Percentiles rank a stretch among this genome's conserved stretches.
Evolutionary conservation across 2,888 invertebrate species (phyloP).

Genomic region (Ethmia dodecea): DNA sequence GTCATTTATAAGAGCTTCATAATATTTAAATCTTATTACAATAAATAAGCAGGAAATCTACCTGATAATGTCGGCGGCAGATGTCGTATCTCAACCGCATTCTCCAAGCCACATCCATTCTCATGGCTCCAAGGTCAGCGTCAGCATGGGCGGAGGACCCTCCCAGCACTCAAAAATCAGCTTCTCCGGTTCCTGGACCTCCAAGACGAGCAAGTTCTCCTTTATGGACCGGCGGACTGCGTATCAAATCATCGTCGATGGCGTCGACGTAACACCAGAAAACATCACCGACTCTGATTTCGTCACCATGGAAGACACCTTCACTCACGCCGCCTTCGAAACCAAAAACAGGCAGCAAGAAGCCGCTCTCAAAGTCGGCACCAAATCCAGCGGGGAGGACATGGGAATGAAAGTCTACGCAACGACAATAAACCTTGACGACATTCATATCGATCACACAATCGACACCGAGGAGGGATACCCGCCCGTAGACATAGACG

Average conservation of each 20-base stretch:
- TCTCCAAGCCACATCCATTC: no score
- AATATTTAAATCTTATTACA: no score
- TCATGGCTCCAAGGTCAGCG: neutral
- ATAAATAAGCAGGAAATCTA: neutral
- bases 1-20: no score
- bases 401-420: constrained; percentile 57
- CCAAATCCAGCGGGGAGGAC: constrained; percentile 19
- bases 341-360: constrained; percentile 43
- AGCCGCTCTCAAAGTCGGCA: constrained; percentile 2
- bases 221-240: constrained; percentile 47
- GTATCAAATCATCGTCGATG: constrained; percentile 38
- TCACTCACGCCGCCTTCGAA: constrained; percentile 56
- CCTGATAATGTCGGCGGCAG: neutral
- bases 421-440: constrained; percentile 70
- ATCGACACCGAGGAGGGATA: constrained; percentile 56
- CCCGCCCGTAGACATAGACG: constrained; percentile 29
- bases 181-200: neutral
- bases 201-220: constrained; percentile 17
- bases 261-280: constrained; percentile 50
- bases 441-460: constrained; percentile 70
- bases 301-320: constrained; percentile 47
- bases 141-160: neutral
- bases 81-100: neutral
- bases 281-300: constrained; percentile 42
- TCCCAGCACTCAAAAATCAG: neutral